phyloP scores from a whole-genome alignment of 2,888 invertebrate species.

The Amphipyra berbera region DNA sequence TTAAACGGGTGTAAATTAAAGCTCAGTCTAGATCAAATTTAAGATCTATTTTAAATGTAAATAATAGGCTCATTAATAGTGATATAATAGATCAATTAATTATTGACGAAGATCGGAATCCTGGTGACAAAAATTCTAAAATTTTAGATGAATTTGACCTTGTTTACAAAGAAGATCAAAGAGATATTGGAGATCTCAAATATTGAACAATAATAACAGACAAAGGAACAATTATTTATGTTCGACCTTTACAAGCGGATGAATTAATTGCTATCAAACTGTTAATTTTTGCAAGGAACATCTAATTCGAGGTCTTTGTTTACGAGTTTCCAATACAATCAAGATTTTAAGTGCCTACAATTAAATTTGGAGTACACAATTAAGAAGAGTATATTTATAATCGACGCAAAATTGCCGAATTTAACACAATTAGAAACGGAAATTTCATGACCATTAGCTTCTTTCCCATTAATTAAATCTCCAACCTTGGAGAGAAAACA shows the following conservation, averaged over 20 bases:
- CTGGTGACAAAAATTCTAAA: slow-evolving; percentile 12
- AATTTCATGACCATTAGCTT: slow-evolving; percentile 13
- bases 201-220: slow-evolving; percentile 50
- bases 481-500: slow-evolving; percentile 9
- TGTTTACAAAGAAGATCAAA: slow-evolving; percentile 20
- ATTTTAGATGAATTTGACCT: slow-evolving; percentile 14
- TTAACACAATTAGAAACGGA: slow-evolving; percentile 31
- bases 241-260: slow-evolving; percentile 62
- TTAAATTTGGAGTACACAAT: slow-evolving; percentile 52
- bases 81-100: slow-evolving; percentile 27
- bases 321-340: slow-evolving; percentile 63
- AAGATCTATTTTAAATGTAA: slow-evolving; percentile 46
- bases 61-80: slow-evolving; percentile 53
- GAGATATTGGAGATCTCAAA: slow-evolving; percentile 44
- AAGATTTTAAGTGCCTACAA: slow-evolving; percentile 52
- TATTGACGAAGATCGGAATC: slow-evolving; percentile 1
- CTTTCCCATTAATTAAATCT: slow-evolving; percentile 1
- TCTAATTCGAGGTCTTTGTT: slow-evolving; percentile 62
- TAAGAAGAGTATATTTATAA: slow-evolving; percentile 20
- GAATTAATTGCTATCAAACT: slow-evolving; percentile 59
- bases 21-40: slow-evolving; percentile 49
- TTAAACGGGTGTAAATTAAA: slow-evolving; percentile 51
- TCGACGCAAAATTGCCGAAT: slow-evolving; percentile 28
- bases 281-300: slow-evolving; percentile 59
- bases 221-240: slow-evolving; percentile 56